Conservation (phyloP, 2,113 vertebrate species). For the Thomomys bottae region DNA sequence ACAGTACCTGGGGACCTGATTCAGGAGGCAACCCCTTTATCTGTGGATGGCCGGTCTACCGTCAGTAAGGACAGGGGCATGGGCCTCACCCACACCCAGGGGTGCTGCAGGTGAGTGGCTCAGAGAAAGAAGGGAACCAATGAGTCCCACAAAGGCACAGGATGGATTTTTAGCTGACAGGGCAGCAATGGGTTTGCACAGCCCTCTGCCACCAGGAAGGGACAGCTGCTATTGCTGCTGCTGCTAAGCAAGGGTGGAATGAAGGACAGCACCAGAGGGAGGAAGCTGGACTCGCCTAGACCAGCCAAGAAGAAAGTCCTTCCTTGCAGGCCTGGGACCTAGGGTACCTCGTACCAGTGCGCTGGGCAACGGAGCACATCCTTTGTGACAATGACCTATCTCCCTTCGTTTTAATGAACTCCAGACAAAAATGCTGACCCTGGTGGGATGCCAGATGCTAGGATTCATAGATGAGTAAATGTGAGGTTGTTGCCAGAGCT, state of each 20-base stretch:
- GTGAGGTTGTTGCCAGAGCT: no score
- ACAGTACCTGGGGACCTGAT: not conserved
- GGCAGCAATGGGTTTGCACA: not conserved
- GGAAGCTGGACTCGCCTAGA: not conserved
- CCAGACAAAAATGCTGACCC: not conserved
- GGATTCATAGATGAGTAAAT: not conserved
- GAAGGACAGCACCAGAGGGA: accelerated
- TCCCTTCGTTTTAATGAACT: not conserved
- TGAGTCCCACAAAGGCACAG: not conserved
- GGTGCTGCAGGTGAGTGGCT: not conserved
- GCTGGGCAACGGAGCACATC: not conserved
- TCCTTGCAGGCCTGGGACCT: not conserved
- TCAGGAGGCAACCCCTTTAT: not conserved
- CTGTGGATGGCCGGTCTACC: not conserved
- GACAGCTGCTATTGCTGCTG: not conserved
- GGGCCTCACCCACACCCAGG: not conserved
- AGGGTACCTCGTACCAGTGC: not conserved
- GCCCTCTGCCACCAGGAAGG: not conserved
- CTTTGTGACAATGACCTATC: not conserved
- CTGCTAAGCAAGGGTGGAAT: not conserved
- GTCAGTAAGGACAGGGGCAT: not conserved
- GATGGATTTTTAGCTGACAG: not conserved
- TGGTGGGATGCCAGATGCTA: not conserved
- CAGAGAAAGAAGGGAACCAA: slow-evolving; percentile 29
- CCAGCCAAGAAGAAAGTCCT: not conserved